Evolutionary conservation across 2,113 vertebrate species (phyloP).

Genomic region (Laticauda laticaudata): DNA sequence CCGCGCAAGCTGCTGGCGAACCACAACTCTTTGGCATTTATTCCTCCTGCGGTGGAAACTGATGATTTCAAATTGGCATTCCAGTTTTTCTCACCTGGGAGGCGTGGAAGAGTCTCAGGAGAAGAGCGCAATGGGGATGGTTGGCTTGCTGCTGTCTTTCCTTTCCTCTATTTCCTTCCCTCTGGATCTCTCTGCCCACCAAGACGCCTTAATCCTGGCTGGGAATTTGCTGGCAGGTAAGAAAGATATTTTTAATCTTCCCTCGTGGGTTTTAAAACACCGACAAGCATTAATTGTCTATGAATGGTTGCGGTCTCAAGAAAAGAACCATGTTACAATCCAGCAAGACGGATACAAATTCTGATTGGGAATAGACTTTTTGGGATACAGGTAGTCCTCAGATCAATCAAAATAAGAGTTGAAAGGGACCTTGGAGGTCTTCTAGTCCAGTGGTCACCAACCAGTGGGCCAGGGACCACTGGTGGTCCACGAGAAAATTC

Average conservation of each 20-base stretch:
- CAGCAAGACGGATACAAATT: background rate
- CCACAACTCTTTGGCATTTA: background rate
- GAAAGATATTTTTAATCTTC: background rate
- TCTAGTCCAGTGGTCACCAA: too few relatives aligned
- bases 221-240: slow-evolving; percentile 93
- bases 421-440: too few relatives aligned
- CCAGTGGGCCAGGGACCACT: too few relatives aligned
- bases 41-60: background rate
- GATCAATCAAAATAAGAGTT: too few relatives aligned
- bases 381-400: background rate
- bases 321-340: background rate
- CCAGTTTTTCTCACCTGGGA: slow-evolving; percentile 79
- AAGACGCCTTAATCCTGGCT: slow-evolving; percentile 87
- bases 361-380: background rate
- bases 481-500: too few relatives aligned
- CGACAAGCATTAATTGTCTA: background rate
- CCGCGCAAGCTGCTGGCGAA: too few relatives aligned
- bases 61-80: slow-evolving; percentile 14
- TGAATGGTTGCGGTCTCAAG: background rate
- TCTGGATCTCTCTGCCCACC: slow-evolving; percentile 93
- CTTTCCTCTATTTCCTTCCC: slow-evolving; percentile 96
- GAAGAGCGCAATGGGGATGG: slow-evolving; percentile 85
- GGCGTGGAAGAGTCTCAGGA: slow-evolving; percentile 75
- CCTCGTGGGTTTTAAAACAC: background rate
- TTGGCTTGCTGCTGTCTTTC: slow-evolving; percentile 86